Conservation (phyloP, 1,140 invertebrate genomes). For the Hyles vespertilio region DNA sequence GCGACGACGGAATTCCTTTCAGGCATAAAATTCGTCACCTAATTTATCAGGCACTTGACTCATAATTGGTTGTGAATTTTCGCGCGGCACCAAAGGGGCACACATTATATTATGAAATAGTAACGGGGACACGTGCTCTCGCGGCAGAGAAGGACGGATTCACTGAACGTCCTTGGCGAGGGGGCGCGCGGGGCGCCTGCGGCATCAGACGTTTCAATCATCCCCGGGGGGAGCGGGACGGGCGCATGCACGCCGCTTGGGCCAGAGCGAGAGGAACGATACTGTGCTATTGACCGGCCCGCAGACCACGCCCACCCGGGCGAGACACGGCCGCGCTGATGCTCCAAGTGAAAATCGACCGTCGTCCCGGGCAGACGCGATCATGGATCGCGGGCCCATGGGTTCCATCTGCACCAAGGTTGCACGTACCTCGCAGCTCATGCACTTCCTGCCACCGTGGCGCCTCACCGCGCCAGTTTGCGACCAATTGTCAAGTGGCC, state of each 20-base stretch:
- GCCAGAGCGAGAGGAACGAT: slow-evolving; percentile 49
- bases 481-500: slow-evolving; percentile 9
- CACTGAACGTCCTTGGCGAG: slow-evolving; percentile 73
- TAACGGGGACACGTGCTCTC: slow-evolving; percentile 72
- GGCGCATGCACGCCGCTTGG: slow-evolving; percentile 19
- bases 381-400: slow-evolving; percentile 16
- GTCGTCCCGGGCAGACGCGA: slow-evolving; percentile 67
- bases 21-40: slow-evolving; percentile 61
- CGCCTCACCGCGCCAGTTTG: slow-evolving; percentile 1
- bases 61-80: slow-evolving; percentile 71
- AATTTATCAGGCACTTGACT: slow-evolving; percentile 70
- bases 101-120: slow-evolving; percentile 74
- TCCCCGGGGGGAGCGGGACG: slow-evolving; percentile 58
- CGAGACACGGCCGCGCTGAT: slow-evolving; percentile 59
- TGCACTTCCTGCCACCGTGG: slow-evolving; percentile 45
- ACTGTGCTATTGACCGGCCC: slow-evolving; percentile 72
- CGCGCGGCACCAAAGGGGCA: slow-evolving; percentile 63
- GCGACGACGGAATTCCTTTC: slow-evolving; percentile 55
- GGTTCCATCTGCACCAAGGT: slow-evolving; percentile 58
- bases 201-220: slow-evolving; percentile 75
- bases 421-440: slow-evolving; percentile 38
- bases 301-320: slow-evolving; percentile 71
- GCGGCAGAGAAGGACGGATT: slow-evolving; percentile 73
- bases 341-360: slow-evolving; percentile 74
- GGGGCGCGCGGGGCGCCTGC: slow-evolving; percentile 69